phyloP scores from a whole-genome alignment of 2,113 vertebrate species.

The Mustela nigripes region DNA sequence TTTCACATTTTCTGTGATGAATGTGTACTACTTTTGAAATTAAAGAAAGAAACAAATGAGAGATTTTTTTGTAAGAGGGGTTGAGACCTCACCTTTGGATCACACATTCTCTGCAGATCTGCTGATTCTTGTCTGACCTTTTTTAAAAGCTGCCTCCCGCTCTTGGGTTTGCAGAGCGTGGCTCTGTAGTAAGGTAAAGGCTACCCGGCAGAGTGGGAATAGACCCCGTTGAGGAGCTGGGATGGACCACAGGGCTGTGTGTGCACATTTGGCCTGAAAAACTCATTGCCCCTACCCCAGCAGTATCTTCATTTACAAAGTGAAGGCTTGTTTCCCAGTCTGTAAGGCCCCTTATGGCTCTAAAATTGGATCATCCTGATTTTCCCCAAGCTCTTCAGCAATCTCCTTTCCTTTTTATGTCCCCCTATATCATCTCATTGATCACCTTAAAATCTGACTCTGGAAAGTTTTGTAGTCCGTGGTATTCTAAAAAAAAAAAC shows the following conservation, averaged over 20 bases:
- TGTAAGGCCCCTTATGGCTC: not conserved
- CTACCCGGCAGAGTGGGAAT: not conserved
- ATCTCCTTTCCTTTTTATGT: not conserved
- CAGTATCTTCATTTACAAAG: not conserved
- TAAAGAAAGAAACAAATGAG: not conserved
- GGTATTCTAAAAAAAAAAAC: not conserved
- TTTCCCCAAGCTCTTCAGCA: not conserved
- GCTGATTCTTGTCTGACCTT: slow-evolving; percentile 70
- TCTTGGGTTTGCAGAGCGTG: not conserved
- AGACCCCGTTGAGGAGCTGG: not conserved
- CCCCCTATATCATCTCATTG: not conserved
- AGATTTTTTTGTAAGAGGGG: not conserved
- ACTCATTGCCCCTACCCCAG: not conserved
- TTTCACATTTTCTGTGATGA: slow-evolving; percentile 44
- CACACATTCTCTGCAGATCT: slow-evolving; percentile 40
- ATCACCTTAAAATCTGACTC: slow-evolving; percentile 35
- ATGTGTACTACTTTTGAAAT: slow-evolving; percentile 33
- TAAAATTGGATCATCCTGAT: not conserved
- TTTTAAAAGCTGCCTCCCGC: slow-evolving; percentile 50
- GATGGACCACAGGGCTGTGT: not conserved
- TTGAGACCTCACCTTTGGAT: slow-evolving; percentile 20
- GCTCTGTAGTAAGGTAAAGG: slow-evolving; percentile 1
- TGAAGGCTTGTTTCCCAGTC: not conserved
- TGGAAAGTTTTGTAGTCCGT: not conserved
- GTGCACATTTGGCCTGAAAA: too few species aligned